phyloP scores from a whole-genome alignment of 2,888 invertebrate genomes.

The Lasioglossum oenotherae region DNA sequence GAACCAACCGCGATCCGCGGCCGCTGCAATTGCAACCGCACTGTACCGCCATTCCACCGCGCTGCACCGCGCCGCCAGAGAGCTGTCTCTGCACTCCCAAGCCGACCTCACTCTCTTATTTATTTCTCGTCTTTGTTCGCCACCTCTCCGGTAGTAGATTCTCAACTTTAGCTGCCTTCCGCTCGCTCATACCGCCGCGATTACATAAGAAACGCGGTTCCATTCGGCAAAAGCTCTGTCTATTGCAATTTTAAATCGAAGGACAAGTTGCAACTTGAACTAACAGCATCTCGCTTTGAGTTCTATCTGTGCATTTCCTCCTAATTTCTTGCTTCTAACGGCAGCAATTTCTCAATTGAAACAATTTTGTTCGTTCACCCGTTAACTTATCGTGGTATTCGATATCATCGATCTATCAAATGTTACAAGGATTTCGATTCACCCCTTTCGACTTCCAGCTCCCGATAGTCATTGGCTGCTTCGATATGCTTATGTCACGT shows the following conservation, averaged over 20 bases:
- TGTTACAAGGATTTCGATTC: neutral
- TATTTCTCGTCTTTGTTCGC: neutral
- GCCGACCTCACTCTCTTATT: neutral
- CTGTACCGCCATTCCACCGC: constrained; percentile 20
- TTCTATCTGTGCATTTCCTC: too few relatives aligned
- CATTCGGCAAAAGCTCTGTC: neutral
- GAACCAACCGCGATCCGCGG: constrained; percentile 50
- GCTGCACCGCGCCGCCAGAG: neutral
- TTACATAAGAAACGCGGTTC: neutral
- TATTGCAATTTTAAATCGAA: neutral
- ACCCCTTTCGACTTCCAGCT: neutral
- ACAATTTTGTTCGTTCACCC: too few relatives aligned
- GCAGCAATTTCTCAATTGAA: neutral
- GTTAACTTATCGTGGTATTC: neutral
- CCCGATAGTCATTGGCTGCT: neutral
- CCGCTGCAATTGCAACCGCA: constrained; percentile 27
- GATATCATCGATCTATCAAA: neutral
- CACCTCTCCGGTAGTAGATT: neutral
- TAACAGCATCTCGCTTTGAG: neutral
- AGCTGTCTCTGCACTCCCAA: neutral
- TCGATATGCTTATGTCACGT: neutral
- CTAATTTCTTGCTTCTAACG: neutral
- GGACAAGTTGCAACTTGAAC: neutral
- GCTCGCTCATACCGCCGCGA: neutral
- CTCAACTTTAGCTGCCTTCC: neutral